These are phyloP conservation scores for Agonopterix heracliana DNA, from an alignment of 2,888 invertebrate genomes.

Conservation along the genomic window DNA sequence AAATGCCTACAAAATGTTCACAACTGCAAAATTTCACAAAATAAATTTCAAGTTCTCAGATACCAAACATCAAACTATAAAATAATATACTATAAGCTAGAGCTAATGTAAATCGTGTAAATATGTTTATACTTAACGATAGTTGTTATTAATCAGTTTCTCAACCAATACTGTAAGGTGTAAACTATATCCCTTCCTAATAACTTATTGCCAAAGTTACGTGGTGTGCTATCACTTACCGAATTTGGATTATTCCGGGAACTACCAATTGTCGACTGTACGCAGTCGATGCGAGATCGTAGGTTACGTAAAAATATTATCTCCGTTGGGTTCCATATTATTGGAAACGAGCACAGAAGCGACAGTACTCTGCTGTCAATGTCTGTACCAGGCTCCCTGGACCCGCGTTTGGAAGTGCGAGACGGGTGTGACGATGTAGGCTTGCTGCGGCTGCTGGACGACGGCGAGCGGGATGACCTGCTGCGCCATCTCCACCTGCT, in stretches of 20 bases:
- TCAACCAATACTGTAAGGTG: slow-evolving; percentile 71
- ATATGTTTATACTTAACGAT: slow-evolving; percentile 60
- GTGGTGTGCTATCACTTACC: slow-evolving; percentile 26
- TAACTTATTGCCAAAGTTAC: slow-evolving; percentile 67
- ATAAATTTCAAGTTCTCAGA: no score
- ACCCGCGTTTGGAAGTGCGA: slow-evolving; percentile 79
- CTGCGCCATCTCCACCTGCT: slow-evolving; percentile 78
- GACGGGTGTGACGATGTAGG: slow-evolving; percentile 80
- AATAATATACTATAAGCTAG: slow-evolving; percentile 60
- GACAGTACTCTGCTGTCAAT: slow-evolving; percentile 45
- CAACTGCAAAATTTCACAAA: not conserved
- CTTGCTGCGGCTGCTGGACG: slow-evolving; percentile 78
- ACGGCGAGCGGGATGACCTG: slow-evolving; percentile 80
- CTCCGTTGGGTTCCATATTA: slow-evolving; percentile 19
- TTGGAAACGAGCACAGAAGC: slow-evolving; percentile 21
- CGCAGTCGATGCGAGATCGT: slow-evolving; percentile 38
- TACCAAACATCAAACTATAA: slow-evolving; percentile 22
- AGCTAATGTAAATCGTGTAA: slow-evolving; percentile 63
- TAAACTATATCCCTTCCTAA: slow-evolving; percentile 35
- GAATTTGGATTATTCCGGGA: slow-evolving; percentile 21
- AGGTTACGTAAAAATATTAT: slow-evolving; percentile 33
- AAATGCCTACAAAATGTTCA: slow-evolving; percentile 2
- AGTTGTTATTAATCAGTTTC: slow-evolving; percentile 56
- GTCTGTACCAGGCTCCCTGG: slow-evolving; percentile 76
- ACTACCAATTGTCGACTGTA: slow-evolving; percentile 30